Conservation (phyloP, 2,888 invertebrate species). For the Darwinula stevensoni region DNA sequence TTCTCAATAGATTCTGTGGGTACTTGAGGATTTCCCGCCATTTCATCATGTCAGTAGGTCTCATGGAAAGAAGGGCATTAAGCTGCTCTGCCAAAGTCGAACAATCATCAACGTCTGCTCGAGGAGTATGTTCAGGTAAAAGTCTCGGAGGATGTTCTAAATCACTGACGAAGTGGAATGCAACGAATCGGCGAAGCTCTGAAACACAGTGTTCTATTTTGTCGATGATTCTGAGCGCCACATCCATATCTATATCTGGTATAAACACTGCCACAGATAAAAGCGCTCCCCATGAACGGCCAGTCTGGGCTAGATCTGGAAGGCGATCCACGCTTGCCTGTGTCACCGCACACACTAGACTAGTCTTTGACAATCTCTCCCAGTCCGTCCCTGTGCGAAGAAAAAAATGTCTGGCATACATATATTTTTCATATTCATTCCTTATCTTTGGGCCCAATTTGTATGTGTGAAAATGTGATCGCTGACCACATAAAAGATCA, state of each 20-base stretch:
- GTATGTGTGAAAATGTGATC: no score
- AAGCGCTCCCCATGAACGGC: constrained; percentile 11
- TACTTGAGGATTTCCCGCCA: constrained; percentile 11
- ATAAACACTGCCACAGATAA: constrained; percentile 12
- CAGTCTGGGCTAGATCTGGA: constrained; percentile 9
- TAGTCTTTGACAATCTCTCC: no score
- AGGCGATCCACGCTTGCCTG: constrained; percentile 11
- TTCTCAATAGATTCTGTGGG: constrained; percentile 13
- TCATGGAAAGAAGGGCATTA: no score
- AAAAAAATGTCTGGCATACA: no score
- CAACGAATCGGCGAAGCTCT: neutral
- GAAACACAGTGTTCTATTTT: neutral
- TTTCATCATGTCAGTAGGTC: no score
- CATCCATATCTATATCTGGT: constrained; percentile 11
- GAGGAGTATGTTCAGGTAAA: no score
- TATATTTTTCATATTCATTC: no score
- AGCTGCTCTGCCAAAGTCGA: neutral
- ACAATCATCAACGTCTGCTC: no score
- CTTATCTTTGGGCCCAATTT: no score
- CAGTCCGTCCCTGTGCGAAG: no score
- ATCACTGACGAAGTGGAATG: neutral
- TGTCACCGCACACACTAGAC: constrained; percentile 10
- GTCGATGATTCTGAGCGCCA: constrained; percentile 7
- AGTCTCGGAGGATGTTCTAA: neutral
- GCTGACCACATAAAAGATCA: no score